phyloP scores from a whole-genome alignment of 2,888 invertebrate species.

The Hedya salicella region DNA sequence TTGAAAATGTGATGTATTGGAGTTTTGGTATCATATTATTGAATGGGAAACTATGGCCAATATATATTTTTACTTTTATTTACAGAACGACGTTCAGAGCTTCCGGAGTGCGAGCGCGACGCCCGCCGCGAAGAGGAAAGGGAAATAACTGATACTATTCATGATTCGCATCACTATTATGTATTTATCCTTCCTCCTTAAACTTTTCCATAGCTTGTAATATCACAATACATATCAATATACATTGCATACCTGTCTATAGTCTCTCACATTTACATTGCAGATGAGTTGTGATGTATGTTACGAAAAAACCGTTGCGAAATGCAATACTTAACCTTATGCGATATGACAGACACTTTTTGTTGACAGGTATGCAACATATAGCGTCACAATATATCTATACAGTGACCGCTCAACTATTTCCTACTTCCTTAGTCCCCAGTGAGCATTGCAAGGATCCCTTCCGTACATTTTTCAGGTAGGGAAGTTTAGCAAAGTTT shows the following conservation, averaged over 20 bases:
- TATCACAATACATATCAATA: conserved; percentile 83
- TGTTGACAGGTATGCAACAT: conserved; percentile 63
- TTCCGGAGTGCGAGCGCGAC: conserved; percentile 75
- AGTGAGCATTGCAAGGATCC: conserved; percentile 54
- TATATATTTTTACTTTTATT: conserved; percentile 42
- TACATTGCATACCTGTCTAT: conserved; percentile 64
- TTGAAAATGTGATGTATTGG: background rate
- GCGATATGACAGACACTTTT: background rate
- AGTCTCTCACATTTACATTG: conserved; percentile 20
- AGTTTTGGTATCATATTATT: background rate
- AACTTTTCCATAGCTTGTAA: conserved; percentile 79
- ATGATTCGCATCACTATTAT: conserved; percentile 74
- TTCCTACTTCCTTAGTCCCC: conserved; percentile 57
- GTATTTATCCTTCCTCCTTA: conserved; percentile 78
- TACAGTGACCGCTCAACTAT: conserved; percentile 59
- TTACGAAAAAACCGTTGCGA: background rate
- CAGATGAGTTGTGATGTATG: background rate
- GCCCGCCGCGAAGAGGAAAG: conserved; percentile 81
- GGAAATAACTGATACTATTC: conserved; percentile 78
- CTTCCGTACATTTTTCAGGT: conserved; percentile 51
- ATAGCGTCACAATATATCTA: conserved; percentile 61
- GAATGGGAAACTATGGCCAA: background rate
- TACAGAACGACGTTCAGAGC: conserved; percentile 66
- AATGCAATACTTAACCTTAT: conserved; percentile 8
- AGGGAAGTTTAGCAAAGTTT: conserved; percentile 62